phyloP scores from a whole-genome alignment of 2,888 invertebrate genomes.

The Nezara viridula region DNA sequence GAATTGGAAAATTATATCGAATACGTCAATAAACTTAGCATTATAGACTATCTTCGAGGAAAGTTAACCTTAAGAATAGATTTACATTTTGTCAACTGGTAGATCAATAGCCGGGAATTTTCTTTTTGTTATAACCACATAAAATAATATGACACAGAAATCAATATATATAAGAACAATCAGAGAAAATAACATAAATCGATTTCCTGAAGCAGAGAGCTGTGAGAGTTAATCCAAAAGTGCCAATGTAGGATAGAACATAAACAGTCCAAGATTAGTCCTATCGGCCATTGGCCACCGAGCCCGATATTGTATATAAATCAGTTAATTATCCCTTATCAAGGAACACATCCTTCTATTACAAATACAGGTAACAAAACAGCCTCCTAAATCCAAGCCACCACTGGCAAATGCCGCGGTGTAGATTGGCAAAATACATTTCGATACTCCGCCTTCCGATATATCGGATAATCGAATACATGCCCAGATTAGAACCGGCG shows the following conservation, averaged over 20 bases:
- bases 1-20: too few species aligned
- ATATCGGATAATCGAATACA: constrained; percentile 35
- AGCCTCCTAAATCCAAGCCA: neutral
- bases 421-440: constrained; percentile 31
- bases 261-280: constrained; percentile 55
- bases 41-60: too few species aligned
- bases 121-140: too few species aligned
- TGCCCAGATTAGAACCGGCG: constrained; percentile 5
- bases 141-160: too few species aligned
- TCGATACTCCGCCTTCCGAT: constrained; percentile 9
- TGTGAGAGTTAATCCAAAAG: constrained; percentile 11
- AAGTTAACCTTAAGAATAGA: too few species aligned
- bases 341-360: constrained; percentile 42
- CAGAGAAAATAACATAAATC: neutral
- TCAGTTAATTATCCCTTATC: constrained; percentile 55
- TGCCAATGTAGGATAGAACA: constrained; percentile 48
- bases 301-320: constrained; percentile 56
- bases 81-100: too few species aligned
- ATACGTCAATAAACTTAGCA: too few species aligned
- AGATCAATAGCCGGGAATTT: too few species aligned
- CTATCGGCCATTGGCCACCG: neutral
- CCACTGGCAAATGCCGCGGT: neutral
- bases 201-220: neutral
- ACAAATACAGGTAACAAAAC: constrained; percentile 49
- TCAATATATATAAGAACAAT: neutral